Base-by-base conservation (phyloP, 2,113 vertebrate genomes). In the Shinisaurus crocodilurus region DNA sequence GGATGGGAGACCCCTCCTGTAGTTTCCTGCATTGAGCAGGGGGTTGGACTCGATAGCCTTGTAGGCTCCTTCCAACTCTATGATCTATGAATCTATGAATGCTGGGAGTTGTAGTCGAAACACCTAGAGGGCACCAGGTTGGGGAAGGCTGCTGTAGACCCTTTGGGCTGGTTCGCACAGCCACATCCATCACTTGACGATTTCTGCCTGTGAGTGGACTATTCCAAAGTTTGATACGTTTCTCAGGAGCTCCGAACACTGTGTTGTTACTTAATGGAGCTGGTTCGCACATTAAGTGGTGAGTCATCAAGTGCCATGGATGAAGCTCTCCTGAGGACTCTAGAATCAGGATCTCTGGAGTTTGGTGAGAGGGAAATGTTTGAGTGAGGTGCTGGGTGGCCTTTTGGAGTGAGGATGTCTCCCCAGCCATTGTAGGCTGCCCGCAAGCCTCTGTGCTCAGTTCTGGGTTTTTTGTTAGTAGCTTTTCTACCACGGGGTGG, bases 401-500 rank as follows among this genome's bases (percentile, higher is more conserved):
- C 27, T 54, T 23, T 48, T 20, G 83, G 29, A 86, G 67, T 27
- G 34, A 8, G 25, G 32, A 13, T 25, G 32, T 15, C 50, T 43
- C 25, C 27, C 4, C 32, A 23, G 32, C 85, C 45, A 1, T 3
- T 27, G 40, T 2, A 4, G 34, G 32, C 18, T 50, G 63, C 65
- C 43, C 45, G 63, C 65, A 13, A 2, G 1, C 27, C n/a, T 4
- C 85, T 54, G 9, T 5, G 10, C 32, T 29, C 15, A 7, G 3
- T 9, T 48, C 12, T 0, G 27, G 10, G 83, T 3, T 4, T 50
- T 6, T 34, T 32, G 29, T n/a, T n/a, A 29, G 12, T 20, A 15
- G 25, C 15, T 27, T 0, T 0, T 15, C 40, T 6, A 4, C 12
- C 0, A 0, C 0, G 45, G 37, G n/a, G 29, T 34, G 32, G 23